Percentiles rank a stretch among this genome's conserved stretches.
These are phyloP conservation scores for Crioceris asparagi DNA, from an alignment of 2,888 invertebrate genomes.

Conservation along the genomic window DNA sequence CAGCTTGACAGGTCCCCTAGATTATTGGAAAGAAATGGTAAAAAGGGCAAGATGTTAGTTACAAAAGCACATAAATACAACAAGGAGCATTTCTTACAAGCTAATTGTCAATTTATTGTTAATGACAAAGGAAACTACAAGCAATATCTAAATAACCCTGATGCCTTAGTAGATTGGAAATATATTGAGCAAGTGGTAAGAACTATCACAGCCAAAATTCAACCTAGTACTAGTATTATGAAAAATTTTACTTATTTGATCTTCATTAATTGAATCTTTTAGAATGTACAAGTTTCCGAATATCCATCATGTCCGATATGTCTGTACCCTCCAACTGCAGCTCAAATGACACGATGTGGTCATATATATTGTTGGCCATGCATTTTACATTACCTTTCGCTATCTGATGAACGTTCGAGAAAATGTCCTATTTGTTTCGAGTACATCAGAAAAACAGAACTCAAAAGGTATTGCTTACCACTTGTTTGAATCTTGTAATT, in stretches of 20 bases:
- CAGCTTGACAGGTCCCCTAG: background rate
- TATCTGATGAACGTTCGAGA: slow-evolving; percentile 71
- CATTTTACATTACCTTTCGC: slow-evolving; percentile 79
- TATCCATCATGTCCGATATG: slow-evolving; percentile 84
- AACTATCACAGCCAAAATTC: slow-evolving; percentile 23
- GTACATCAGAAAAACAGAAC: slow-evolving; percentile 63
- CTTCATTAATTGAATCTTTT: slow-evolving; percentile 13
- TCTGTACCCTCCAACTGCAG: slow-evolving; percentile 73
- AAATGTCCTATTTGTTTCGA: slow-evolving; percentile 92
- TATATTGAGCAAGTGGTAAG: slow-evolving; percentile 87
- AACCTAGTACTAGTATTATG: no score
- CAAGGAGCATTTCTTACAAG: slow-evolving; percentile 89
- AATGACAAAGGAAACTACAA: slow-evolving; percentile 69
- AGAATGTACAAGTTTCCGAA: slow-evolving; percentile 56
- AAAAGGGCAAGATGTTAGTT: slow-evolving; percentile 29
- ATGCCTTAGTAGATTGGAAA: slow-evolving; percentile 84
- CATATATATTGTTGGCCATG: slow-evolving; percentile 97
- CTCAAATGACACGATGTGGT: slow-evolving; percentile 88
- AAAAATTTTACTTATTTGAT: no score
- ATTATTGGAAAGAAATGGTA: background rate
- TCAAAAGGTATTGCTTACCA: slow-evolving; percentile 56
- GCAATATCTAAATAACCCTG: slow-evolving; percentile 70
- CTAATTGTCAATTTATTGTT: slow-evolving; percentile 95
- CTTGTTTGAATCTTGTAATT: background rate
- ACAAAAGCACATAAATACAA: slow-evolving; percentile 64